phyloP scores from a whole-genome alignment of 2,113 vertebrate species.

The Furnarius figulus region DNA sequence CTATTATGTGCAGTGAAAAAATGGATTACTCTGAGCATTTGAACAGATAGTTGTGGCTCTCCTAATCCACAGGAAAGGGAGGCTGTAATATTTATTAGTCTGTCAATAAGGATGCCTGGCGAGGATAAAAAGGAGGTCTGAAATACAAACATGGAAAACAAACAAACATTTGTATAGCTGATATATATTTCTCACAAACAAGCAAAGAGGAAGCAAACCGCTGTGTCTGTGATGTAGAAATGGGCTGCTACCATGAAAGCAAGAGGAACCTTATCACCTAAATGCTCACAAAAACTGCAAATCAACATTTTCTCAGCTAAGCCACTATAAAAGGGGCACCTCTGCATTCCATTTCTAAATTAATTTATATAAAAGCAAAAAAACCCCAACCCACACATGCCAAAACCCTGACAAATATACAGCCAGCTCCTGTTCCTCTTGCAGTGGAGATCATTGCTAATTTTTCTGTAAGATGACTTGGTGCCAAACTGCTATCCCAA shows the following conservation, averaged over 20 bases:
- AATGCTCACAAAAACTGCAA: background rate
- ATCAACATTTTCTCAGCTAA: background rate
- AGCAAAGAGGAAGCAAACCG: background rate
- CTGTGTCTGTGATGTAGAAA: background rate
- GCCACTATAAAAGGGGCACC: background rate
- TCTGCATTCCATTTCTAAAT: slow-evolving; percentile 48
- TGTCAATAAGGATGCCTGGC: slow-evolving; percentile 2
- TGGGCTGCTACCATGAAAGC: background rate
- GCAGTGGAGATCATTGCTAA: background rate
- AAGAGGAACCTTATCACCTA: background rate
- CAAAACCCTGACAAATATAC: slow-evolving; percentile 25
- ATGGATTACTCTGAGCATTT: slow-evolving; percentile 1
- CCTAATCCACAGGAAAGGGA: background rate
- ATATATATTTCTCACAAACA: background rate
- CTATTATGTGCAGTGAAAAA: background rate
- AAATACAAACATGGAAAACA: background rate
- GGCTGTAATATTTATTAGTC: slow-evolving; percentile 19
- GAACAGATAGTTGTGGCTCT: background rate
- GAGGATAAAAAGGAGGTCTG: background rate
- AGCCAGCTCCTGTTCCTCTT: background rate
- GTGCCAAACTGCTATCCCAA: background rate
- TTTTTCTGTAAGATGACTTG: slow-evolving; percentile 29
- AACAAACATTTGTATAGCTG: background rate
- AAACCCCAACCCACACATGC: slow-evolving; percentile 1
- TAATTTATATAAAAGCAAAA: slow-evolving; percentile 48